Base-by-base conservation (phyloP, 2,797 vertebrate species). In the Oryzias sinensis region DNA sequence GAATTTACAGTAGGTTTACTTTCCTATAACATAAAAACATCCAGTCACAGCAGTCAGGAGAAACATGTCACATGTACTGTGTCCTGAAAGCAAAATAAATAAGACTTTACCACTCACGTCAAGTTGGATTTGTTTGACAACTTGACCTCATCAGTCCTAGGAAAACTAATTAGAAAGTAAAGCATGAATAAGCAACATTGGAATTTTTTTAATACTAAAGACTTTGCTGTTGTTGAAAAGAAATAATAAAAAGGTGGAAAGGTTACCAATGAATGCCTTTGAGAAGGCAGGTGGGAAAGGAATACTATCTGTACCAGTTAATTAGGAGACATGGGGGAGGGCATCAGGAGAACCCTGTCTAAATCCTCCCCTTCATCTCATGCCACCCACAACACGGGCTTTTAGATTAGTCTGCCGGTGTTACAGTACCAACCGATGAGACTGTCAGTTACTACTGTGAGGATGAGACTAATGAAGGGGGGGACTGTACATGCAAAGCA, bases 81-180 rank as follows among this genome's bases (percentile, higher is more conserved):
- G 68, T 72, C 55, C 68, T 18, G 53, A 33, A 33, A 33, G 33
- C 8, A 33, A 33, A 33, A 33, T 33, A 13, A 33, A 33, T 33
- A 33, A 33, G 2, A 33, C 33, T 33, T 33, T 11, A 33, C 8
- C 1, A 1, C 8, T 86, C 85, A 77, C 72, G 53, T 85, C 65
- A 87, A 89, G 91, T 90, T 89, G 79, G 73, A 62, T 89, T 88
- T 85, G 76, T 89, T 89, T 87, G 83, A 90, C 87, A 75, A 76
- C 59, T 64, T 85, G 83, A 84, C 85, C 86, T 79, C 68, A 33
- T 53, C 57, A 15, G 73, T 84, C 79, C 43, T 56, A 37, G 70
- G 68, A 52, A 80, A 88, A 87, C 88, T 85, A 77, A 88, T 88
- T 87, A 88, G 63, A 84, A 66, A 58, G 56, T 75, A 64, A 61